phyloP scores from a whole-genome alignment of 2,113 vertebrate species.

The Chinchilla lanigera region DNA sequence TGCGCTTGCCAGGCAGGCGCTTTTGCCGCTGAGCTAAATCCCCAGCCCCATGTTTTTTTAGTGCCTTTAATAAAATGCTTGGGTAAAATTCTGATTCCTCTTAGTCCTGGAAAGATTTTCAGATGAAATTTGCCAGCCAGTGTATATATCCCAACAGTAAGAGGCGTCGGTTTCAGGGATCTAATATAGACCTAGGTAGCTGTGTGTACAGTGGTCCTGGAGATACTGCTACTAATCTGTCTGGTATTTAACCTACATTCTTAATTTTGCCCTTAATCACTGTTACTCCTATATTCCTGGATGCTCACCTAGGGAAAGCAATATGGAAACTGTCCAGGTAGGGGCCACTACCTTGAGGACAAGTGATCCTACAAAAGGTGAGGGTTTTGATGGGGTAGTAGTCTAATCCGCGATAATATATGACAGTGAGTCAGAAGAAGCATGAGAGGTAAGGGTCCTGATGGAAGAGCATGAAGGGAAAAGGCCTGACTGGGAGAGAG shows the following conservation, averaged over 20 bases:
- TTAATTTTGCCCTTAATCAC: not conserved
- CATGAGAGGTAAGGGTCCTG: not conserved
- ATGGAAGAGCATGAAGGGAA: not conserved
- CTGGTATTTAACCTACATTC: not conserved
- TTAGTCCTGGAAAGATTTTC: conserved; percentile 8
- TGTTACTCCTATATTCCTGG: not conserved
- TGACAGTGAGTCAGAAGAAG: not conserved
- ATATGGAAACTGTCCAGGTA: not conserved
- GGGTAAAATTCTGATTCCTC: conserved; percentile 17
- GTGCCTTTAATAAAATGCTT: conserved; percentile 48
- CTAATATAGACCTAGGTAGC: not conserved
- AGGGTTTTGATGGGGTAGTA: not conserved
- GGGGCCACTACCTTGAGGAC: not conserved
- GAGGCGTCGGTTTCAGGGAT: not conserved
- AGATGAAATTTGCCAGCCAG: not conserved
- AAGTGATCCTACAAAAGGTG: not conserved
- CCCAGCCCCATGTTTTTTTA: too few species aligned
- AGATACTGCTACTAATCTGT: not conserved
- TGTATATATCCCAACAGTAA: not conserved
- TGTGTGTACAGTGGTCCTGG: not conserved
- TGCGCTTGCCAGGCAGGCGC: too few species aligned
- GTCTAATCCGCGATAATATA: not conserved
- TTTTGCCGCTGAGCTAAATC: too few species aligned
- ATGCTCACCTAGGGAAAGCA: not conserved
- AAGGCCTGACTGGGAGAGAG: not conserved